Conservation (phyloP, 2,797 vertebrate species). For the Sebastes variabilis region DNA sequence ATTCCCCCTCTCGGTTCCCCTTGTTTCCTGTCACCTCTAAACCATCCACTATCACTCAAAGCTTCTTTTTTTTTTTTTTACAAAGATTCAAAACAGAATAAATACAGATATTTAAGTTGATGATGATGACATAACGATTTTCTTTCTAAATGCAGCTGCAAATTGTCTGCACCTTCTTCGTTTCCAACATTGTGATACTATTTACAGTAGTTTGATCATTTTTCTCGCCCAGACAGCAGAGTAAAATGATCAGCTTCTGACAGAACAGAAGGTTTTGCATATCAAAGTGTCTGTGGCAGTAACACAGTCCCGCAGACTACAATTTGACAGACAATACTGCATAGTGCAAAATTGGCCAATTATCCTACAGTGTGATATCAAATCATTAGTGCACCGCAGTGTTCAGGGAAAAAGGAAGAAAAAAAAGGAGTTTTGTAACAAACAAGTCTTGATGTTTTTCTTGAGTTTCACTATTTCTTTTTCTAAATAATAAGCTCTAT, state of each 20-base stretch:
- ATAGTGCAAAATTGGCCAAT: conserved; percentile 8
- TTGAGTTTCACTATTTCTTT: not conserved
- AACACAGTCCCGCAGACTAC: not conserved
- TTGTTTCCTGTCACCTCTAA: not conserved
- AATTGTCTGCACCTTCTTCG: not conserved
- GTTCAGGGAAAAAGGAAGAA: not conserved
- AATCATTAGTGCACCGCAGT: conserved; percentile 1
- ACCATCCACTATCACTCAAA: not conserved
- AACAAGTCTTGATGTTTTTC: not conserved
- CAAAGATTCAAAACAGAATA: not conserved
- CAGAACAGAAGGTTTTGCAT: conserved; percentile 20
- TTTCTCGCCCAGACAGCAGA: conserved; percentile 7
- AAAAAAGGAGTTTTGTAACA: not conserved
- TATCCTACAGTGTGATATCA: conserved; percentile 21
- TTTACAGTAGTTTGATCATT: conserved; percentile 17
- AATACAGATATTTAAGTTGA: not conserved
- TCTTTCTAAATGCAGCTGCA: not conserved
- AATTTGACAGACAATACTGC: conserved; percentile 1
- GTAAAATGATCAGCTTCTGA: conserved; percentile 11
- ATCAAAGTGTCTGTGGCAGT: conserved; percentile 22
- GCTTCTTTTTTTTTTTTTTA: not conserved
- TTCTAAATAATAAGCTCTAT: not conserved
- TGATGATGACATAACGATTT: not conserved
- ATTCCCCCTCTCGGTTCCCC: not conserved
- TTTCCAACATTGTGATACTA: not conserved